Evolutionary conservation across 2,888 invertebrate species (phyloP).

Genomic region (Ferdinandea cuprea): DNA sequence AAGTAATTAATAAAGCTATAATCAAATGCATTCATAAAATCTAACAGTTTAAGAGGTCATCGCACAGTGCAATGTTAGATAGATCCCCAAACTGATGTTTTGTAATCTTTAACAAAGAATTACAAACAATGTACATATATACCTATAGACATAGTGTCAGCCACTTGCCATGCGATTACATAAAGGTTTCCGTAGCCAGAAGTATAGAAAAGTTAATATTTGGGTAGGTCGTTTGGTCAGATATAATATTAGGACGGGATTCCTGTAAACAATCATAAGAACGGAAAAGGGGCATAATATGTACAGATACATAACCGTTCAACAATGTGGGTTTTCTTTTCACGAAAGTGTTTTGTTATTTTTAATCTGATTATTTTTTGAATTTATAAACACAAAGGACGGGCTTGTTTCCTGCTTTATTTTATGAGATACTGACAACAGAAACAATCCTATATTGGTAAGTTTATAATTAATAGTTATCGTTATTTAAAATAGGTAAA

Average conservation of each 20-base stretch:
- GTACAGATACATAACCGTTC: too few species aligned
- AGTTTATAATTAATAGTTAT: too few species aligned
- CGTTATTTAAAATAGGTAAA: too few species aligned
- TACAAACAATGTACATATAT: constrained; percentile 40
- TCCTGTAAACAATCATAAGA: constrained; percentile 13
- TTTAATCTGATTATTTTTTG: constrained; percentile 59
- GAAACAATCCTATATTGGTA: neutral
- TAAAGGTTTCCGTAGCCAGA: constrained; percentile 35
- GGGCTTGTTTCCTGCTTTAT: constrained; percentile 26
- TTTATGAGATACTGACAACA: neutral
- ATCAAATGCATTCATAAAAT: constrained; percentile 59
- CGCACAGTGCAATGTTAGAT: constrained; percentile 25
- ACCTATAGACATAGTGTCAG: constrained; percentile 7
- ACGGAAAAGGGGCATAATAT: constrained; percentile 5
- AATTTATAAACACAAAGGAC: constrained; percentile 40
- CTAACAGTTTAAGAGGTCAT: constrained; percentile 54
- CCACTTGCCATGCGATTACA: constrained; percentile 32
- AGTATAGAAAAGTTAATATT: constrained; percentile 67
- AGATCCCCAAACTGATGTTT: constrained; percentile 11
- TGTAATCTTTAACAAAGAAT: constrained; percentile 47
- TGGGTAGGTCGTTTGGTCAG: constrained; percentile 70
- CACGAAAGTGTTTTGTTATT: constrained; percentile 43
- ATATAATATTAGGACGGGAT: constrained; percentile 41
- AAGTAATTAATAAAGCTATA: constrained; percentile 5
- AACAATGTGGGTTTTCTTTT: constrained; percentile 28